Base-by-base conservation (phyloP, 1,140 invertebrate genomes). In the Drosophila busckii region DNA sequence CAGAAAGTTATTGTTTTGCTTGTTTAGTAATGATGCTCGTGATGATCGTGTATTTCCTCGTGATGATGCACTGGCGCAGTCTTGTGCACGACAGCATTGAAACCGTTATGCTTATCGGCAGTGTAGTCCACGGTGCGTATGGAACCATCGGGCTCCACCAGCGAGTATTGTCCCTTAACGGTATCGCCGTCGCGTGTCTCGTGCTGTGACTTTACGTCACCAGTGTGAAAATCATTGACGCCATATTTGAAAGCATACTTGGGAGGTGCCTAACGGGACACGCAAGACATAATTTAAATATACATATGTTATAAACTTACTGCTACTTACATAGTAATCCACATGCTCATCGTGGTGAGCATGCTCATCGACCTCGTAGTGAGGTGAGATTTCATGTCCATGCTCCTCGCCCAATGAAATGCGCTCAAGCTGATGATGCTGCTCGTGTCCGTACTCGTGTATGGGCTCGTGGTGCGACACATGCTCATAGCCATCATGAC, bases 81-180 rank as follows among this genome's bases (percentile, higher is more conserved):
- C 87, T 91, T 91, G 83, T 90, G 89, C n/a, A 91, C 91, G 13
- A 91, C 89, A 28, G 91, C 91, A 87, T 92, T 91, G 88, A 91
- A 92, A 29, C 88, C 88, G 41, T 87, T 89, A 55, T 85, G 78
- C 40, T 86, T 82, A 53, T 89, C 89, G 19, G 88, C 89, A 3
- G 88, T 88, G 55, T 90, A 90, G 58, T 89, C 88, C 12, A 90
- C 89, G 32, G 87, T 90, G 28, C 90, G 85, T 31, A 87, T 88
- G 12, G 89, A 88, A 63, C 90, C 90, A 56, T 91, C 90, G 15
- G 90, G 85, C 61, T 91, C 90, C 17, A 90, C 85, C 25, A 90
- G 86, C 4, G 88, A 88, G 67, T 89, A 89, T 65, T 87, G 86
- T 5, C 85, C 84, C 76, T 90, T 83, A 50, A 90, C 89, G 13